Evolutionary conservation across 2,113 vertebrate genomes (phyloP).

Genomic region (Cettia cetti): DNA sequence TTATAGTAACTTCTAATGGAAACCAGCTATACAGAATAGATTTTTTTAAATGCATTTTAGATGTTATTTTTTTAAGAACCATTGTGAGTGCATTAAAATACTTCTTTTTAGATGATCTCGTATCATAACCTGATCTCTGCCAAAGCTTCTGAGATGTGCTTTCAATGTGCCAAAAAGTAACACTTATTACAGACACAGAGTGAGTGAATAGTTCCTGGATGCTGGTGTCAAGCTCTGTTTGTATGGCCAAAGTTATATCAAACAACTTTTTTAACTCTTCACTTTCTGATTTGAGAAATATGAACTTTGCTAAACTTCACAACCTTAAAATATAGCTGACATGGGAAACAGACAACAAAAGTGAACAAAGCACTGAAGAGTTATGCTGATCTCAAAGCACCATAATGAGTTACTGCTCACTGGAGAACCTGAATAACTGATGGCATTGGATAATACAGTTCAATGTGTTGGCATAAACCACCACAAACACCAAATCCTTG

Average conservation of each 20-base stretch:
- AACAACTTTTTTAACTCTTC: background rate
- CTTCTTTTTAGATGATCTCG: background rate
- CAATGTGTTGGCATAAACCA: background rate
- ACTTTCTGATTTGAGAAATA: background rate
- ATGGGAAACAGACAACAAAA: background rate
- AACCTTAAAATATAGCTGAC: background rate
- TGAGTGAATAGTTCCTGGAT: background rate
- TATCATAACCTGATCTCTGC: background rate
- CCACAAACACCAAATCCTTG: background rate
- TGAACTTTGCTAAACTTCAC: background rate
- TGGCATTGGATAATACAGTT: background rate
- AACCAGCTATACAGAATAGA: background rate
- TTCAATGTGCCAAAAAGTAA: background rate
- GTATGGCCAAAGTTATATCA: background rate
- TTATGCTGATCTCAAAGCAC: background rate
- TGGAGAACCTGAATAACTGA: background rate
- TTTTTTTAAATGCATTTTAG: background rate
- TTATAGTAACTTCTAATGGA: background rate
- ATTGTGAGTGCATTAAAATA: background rate
- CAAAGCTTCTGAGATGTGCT: background rate
- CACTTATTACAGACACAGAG: background rate
- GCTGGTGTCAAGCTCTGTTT: background rate
- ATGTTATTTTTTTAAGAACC: background rate
- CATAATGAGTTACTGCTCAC: background rate
- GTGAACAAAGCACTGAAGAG: background rate